Evolutionary conservation across 2,113 vertebrate species (phyloP).

Genomic region (Holacanthus passer): DNA sequence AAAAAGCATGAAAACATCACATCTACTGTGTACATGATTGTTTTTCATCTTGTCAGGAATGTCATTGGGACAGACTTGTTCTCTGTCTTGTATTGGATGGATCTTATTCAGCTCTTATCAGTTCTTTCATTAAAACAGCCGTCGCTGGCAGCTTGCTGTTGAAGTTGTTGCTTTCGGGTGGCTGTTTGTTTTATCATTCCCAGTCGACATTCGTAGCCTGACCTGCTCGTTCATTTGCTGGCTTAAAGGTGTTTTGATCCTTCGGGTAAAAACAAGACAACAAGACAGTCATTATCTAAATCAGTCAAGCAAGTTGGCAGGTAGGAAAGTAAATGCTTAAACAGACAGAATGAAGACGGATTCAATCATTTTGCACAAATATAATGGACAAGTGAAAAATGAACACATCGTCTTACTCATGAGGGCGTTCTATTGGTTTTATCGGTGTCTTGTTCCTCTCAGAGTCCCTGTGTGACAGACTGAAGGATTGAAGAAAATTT

Average conservation of each 20-base stretch:
- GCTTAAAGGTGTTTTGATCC: not conserved
- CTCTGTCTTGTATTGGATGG: too few species aligned
- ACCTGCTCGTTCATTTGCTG: not conserved
- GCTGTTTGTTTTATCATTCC: not conserved
- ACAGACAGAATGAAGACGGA: not conserved
- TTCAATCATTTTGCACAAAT: not conserved
- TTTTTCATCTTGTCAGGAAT: too few species aligned
- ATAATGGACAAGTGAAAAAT: not conserved
- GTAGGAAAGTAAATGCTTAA: not conserved
- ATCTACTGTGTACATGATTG: too few species aligned
- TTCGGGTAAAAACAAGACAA: not conserved
- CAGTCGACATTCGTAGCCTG: not conserved
- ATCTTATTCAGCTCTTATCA: too few species aligned
- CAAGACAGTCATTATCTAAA: not conserved
- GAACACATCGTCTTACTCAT: not conserved
- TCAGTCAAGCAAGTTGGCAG: not conserved
- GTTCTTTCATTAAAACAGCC: not conserved
- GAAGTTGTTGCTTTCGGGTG: not conserved
- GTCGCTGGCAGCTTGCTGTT: accelerated
- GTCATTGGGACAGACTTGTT: too few species aligned
- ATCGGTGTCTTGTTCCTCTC: not conserved
- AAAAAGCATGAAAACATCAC: too few species aligned
- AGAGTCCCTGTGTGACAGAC: not conserved
- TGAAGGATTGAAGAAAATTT: not conserved
- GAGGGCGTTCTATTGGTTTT: accelerated